Percentiles rank a stretch among this genome's conserved stretches.
Evolutionary conservation across 1,140 invertebrate species (phyloP).

Genomic region (Drosophila baimaii): DNA sequence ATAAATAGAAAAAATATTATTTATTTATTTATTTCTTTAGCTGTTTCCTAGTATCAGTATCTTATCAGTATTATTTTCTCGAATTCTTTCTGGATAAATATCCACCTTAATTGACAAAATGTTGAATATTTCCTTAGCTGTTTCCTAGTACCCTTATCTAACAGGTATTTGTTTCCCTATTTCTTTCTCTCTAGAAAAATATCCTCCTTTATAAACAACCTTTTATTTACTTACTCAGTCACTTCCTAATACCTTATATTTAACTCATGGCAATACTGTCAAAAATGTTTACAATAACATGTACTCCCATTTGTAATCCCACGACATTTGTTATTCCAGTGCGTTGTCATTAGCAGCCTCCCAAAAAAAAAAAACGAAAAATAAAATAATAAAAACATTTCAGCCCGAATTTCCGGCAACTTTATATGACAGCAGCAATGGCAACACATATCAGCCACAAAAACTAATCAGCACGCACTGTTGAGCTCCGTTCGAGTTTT

Average conservation of each 20-base stretch:
- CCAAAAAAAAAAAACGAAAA: background rate
- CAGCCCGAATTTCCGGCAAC: constrained; percentile 8
- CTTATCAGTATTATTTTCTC: too few relatives aligned
- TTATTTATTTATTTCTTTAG: too few relatives aligned
- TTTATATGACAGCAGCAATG: constrained; percentile 26
- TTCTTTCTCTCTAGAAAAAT: background rate
- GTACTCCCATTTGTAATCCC: background rate
- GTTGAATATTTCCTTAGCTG: too few relatives aligned
- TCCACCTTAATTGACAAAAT: too few relatives aligned
- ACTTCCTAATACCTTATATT: background rate
- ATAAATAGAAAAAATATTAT: too few relatives aligned
- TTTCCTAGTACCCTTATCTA: too few relatives aligned
- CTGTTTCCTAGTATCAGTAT: too few relatives aligned
- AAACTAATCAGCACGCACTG: constrained; percentile 70
- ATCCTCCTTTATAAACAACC: background rate
- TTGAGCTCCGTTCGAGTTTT: constrained; percentile 32
- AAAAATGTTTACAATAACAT: constrained; percentile 2
- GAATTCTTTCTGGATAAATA: too few relatives aligned
- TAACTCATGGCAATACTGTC: background rate
- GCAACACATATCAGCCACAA: constrained; percentile 42
- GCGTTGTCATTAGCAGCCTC: constrained; percentile 7
- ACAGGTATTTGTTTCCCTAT: too few relatives aligned
- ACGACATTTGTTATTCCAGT: background rate
- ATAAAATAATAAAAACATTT: constrained; percentile 5
- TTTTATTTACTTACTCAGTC: background rate